Conservation (phyloP, 2,888 invertebrate genomes). For the Epiblema foenella region DNA sequence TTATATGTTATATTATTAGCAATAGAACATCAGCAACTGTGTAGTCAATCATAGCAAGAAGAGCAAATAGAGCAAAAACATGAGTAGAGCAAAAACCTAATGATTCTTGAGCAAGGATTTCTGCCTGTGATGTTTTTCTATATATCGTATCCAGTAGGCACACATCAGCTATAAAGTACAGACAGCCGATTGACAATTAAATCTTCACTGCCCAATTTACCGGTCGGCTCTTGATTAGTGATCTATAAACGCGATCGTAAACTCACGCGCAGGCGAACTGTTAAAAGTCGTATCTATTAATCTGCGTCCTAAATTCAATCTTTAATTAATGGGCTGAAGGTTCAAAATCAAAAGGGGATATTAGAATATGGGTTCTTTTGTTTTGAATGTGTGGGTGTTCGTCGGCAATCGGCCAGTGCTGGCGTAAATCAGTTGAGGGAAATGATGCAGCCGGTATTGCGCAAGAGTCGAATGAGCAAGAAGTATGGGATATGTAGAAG, state of each 20-base stretch:
- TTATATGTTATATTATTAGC: no score
- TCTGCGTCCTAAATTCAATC: neutral
- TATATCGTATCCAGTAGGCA: slow-evolving; percentile 2
- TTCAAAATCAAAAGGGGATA: neutral
- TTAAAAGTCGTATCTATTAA: neutral
- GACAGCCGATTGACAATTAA: slow-evolving; percentile 22
- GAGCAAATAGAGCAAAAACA: no score
- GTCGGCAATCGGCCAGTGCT: slow-evolving; percentile 11
- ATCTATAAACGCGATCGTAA: slow-evolving; percentile 31
- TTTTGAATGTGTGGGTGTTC: slow-evolving; percentile 15
- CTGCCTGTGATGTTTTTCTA: neutral
- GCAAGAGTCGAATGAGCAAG: slow-evolving; percentile 12
- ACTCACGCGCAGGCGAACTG: neutral
- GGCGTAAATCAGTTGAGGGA: slow-evolving; percentile 34
- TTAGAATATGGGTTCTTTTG: neutral
- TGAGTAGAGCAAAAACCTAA: no score
- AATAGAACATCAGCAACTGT: no score
- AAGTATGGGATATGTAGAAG: neutral
- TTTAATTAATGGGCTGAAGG: neutral
- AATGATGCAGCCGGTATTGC: slow-evolving; percentile 30
- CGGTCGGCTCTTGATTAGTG: slow-evolving; percentile 29
- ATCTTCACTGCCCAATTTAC: slow-evolving; percentile 21
- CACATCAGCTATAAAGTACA: slow-evolving; percentile 1
- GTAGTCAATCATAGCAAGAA: no score
- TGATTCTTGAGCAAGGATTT: neutral